Evolutionary conservation across 1,140 invertebrate species (phyloP), one percentile per base, ranked within the genome.

Genomic region (Chelonus insularis): DNA sequence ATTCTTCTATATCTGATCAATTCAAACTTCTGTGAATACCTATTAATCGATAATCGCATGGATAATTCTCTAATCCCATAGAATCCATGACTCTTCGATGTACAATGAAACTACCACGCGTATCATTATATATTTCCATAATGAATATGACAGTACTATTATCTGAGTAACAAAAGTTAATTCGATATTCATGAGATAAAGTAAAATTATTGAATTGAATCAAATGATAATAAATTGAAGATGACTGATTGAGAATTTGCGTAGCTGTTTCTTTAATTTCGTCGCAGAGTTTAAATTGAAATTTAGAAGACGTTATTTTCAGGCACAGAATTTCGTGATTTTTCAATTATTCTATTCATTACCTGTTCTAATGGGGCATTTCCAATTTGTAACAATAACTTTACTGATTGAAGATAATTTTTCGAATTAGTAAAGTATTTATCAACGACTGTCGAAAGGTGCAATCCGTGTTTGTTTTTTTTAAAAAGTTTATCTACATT

Each of bases 161-260:
- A 25, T 61, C 54, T 16, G 66, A 32, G 47, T 63, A 71, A 34
- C 69, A 71, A 39, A 65, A 69, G 45, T 68, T 67, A 54, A 69
- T 57, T 0, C 57, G 48, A 20, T 5, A 8, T 20, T 52, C 60
- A 23, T 39, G 12, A 23, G 63, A 58, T 32, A 71, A 36, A 8
- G 14, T 20, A 47, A 67, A 71, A 47, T 64, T 51, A 6, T 20
- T 8, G 16, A 65, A 68, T 29, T 57, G 16, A 9, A 68, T 54
- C n/a, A 34, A 21, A 6, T 16, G 5, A 58, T 63, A 45, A 0
- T 63, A 48, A 23, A 8, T 39, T 52, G 34, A 34, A 70, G 4
- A 54, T 57, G 8, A 48, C 41, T 4, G 23, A 21, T 34, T n/a
- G 60, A 34, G 23, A n/a, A n/a, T n/a, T n/a, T n/a, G n/a, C n/a